Base-by-base conservation (phyloP, 1,140 invertebrate genomes). In the Globodera rostochiensis region DNA sequence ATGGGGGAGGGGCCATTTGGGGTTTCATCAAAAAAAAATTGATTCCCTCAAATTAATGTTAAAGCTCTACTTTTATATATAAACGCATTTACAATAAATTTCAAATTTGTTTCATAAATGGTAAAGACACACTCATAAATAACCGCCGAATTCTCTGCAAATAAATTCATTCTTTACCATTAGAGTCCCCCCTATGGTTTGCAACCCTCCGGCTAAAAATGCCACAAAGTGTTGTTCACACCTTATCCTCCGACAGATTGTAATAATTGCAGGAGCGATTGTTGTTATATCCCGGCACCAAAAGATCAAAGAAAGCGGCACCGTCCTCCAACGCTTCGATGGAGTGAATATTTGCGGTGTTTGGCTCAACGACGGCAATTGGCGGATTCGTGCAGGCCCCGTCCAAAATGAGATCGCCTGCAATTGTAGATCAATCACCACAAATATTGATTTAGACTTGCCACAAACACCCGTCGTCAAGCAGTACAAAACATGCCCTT, bases 271-370 rank as follows among this genome's bases (percentile, higher is more conserved):
- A 84, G 4, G 71, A 45, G 57, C 47, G 74, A 25, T 57, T 75
- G 21, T 80, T 57, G 57, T 49, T 64, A 46, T 85, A 85, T 19
- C 84, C 84, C 45, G 84, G 84, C 15, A 87, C 66, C 36, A 85
- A 69, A 45, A 87, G 21, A 47, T 85, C 84, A 66, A 87, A 85
- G 77, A 85, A 85, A 53, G 84, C 73, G n/a, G 77, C 71, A 13
- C 83, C 84, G 71, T 87, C 86, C 47, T 85, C 85, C 49, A 85
- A 46, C 11, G 84, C 84, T 45, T 69, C 70, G n/a, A 84, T 67
- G 69, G 69, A 64, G 46, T 86, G 84, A 19, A 82, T 46, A 74
- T 83, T 82, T 19, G 60, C 82, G 6, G 50, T 47, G 11, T 15
- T 53, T 47, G 82, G 71, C 13, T 83, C 81, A 19, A 85, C 13